Base-by-base conservation (phyloP, 1,140 invertebrate genomes). In the Idris sp. region DNA sequence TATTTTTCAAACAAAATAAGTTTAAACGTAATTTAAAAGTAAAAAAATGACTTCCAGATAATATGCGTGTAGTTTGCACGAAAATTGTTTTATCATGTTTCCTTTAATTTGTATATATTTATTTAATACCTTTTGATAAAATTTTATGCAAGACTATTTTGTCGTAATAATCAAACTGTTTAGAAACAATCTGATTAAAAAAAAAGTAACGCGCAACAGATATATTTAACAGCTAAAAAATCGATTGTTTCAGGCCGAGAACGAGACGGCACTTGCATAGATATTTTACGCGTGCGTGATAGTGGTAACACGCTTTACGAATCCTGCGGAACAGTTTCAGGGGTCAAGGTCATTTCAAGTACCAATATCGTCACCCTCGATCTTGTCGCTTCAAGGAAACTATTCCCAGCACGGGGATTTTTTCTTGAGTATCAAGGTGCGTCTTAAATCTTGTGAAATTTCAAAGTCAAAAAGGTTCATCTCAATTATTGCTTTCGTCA, bases 401-500 rank as follows among this genome's bases (percentile, higher is more conserved):
- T 87, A 2, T 85, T 79, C 59, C 81, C 83, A 0, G 82, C 81
- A n/a, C 77, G 86, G 30, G 86, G 86, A 69, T 86, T 88, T 48
- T 81, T 88, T 7, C 46, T 87, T 6, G 82, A 87, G 18, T 87
- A 88, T 28, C 82, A 86, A 84, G 86, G 86, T 59, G 43, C 31
- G 14, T 49, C 44, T 19, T 4, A 30, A 9, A 35, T 44, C 19
- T 30, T 43, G n/a, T n/a, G n/a, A n/a, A 46, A 18, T 2, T 46
- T 10, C 18, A 10, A 46, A 18, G 9, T 5, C 8, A 11, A 18
- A 11, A 8, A n/a, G n/a, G 9, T 14, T 44, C 11, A 31, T 36
- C 9, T 26, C 22, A 22, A 14, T 18, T 46, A n/a, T n/a, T n/a
- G n/a, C n/a, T n/a, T n/a, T n/a, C n/a, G n/a, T n/a, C n/a, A n/a